Base-by-base conservation (phyloP, 2,113 vertebrate genomes). In the Tenebrosternarchus preto region DNA sequence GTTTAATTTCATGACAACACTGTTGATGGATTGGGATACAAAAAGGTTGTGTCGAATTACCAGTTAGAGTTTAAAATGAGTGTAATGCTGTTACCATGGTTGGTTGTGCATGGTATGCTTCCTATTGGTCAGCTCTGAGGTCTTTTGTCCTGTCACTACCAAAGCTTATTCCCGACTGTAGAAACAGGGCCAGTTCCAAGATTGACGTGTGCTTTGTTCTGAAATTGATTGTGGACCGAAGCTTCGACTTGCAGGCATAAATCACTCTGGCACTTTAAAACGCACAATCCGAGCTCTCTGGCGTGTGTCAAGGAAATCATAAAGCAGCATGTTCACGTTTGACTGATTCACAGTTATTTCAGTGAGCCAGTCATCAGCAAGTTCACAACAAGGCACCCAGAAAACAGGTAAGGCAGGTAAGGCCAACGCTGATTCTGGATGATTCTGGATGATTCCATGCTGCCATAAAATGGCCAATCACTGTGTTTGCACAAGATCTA, bases 181-280 rank as follows among this genome's bases (percentile, higher is more conserved):
- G 64, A 68, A 68, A 12, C 11, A 8, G 9, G 31, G 64, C 64
- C 64, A 68, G 63, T 31, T 43, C 33, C 24, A 5, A 67, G 79
- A 80, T 33, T 46, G 79, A 75, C 79, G 31, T 33, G 67, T 80
- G 61, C 33, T 68, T 80, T 80, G 79, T 80, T 80, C 71, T 75
- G 25, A 68, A 80, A 75, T 63, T 67, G 71, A 74, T 80, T 80
- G 79, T 71, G 43, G 71, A 59, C 61, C 24, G 27, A 73, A 80
- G 46, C 71, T 80, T 80, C 69, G 43, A 64, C 33, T 75, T 68
- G 33, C 53, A 68, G 33, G 25, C 79, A 75, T 80, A 80, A 80
- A 80, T 80, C 79, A 80, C 79, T 59, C 11, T 80, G 71, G 68
- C 79, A 80, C 79, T 68, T 80, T 80, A 68, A 80, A 80, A 68